Evolutionary conservation across 2,797 vertebrate genomes (phyloP), one percentile per base, ranked within the genome.

Genomic region (Gallirallus australis): DNA sequence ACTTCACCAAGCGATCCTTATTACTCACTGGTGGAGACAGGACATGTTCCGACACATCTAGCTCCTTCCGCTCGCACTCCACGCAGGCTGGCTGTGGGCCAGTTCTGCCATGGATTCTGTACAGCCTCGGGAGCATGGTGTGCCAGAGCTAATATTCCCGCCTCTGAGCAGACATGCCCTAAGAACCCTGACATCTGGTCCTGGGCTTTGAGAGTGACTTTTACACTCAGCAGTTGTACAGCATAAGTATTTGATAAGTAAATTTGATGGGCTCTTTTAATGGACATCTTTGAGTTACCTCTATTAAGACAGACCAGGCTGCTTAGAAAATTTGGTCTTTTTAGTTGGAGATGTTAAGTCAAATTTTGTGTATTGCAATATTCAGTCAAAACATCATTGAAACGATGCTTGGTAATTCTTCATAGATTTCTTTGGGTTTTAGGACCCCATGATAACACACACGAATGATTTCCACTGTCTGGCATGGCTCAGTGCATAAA

Each of bases 111-210:
- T 35, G 39, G 18, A 65, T 83, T 90, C 88, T 61, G 33, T 56
- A 59, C 40, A 72, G 80, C 93, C 80, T 60, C 1, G 1, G 82
- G 17, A 86, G 70, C 77, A 21, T 60, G 86, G 86, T 52, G 4
- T 13, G 83, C 94, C 86, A 82, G 81, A 93, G 27, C 47, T 78
- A 86, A 95, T 81, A 88, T 79, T 91, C 31, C 75, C 64, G 85
- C 82, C 77, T 93, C 52, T 0, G 1, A 86, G 79, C 79, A 93
- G 82, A 87, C 57, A 14, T 52, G 31, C 73, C 76, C 42, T 53
- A 84, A 88, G 82, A 88, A 87, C 79, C 63, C 72, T 75, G 82
- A 90, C 87, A 86, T 91, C 87, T 96, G 77, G 50, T 86, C 48
- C 66, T 27, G 42, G 56, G 64, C n/a, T 86, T 65, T 59, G n/a